Conservation (phyloP, 1,140 invertebrate genomes). For the Acromyrmex charruanus region DNA sequence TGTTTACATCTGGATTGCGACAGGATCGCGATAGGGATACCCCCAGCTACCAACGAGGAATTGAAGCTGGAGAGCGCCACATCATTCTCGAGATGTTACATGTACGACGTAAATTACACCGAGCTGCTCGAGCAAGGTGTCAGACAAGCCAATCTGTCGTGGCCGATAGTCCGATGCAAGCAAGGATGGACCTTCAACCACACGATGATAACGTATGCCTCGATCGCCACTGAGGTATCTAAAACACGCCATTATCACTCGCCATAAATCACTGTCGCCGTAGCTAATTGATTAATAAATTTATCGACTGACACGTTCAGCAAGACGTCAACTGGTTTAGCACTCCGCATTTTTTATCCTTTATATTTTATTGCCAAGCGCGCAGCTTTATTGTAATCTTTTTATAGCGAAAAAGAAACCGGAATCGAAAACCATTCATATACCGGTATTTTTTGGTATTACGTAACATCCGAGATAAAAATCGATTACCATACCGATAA, state of each 20-base stretch:
- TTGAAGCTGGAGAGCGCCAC: conserved; percentile 85
- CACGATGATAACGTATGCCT: conserved; percentile 91
- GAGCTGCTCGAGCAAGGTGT: conserved; percentile 87
- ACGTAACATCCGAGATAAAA: conserved; percentile 1
- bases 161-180: conserved; percentile 89
- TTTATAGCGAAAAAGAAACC: not conserved
- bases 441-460: not conserved
- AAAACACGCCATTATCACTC: not conserved
- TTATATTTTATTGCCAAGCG: not conserved
- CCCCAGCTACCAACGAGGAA: conserved; percentile 81
- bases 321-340: not conserved
- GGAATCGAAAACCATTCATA: not conserved
- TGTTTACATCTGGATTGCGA: conserved; percentile 66
- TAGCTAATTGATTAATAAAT: conserved; percentile 26
- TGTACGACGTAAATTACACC: conserved; percentile 91
- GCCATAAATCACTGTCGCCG: not conserved
- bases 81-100: conserved; percentile 88
- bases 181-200: conserved; percentile 92
- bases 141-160: conserved; percentile 88
- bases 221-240: conserved; percentile 92
- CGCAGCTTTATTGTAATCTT: not conserved
- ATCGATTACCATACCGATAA: not conserved
- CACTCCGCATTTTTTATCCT: not conserved
- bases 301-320: not conserved
- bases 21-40: conserved; percentile 90